Base-by-base conservation (phyloP, 2,888 invertebrate genomes). In the Acanthosoma haemorrhoidale region DNA sequence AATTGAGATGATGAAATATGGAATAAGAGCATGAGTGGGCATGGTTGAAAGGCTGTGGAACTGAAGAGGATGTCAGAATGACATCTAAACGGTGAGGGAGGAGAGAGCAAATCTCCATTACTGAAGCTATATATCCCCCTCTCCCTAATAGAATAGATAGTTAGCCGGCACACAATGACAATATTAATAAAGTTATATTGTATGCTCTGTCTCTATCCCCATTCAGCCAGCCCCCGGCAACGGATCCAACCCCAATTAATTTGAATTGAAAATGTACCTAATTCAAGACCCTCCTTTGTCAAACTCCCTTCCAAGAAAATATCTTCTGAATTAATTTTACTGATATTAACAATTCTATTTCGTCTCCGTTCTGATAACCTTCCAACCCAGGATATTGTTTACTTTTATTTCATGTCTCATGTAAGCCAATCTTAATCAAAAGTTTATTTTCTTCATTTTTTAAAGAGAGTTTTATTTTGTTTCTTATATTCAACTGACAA, bases 111-210 rank as follows among this genome's bases (percentile, higher is more conserved):
- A 61, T 29, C 60, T 61, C 60, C 34, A 63, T 63, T 63, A 63
- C 63, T 38, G 43, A 43, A 63, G 38, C 63, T 39, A 63, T 63
- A 32, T 36, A 63, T 63, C 63, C 63, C 38, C 13, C 38, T 25
- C 63, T 21, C 61, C 39, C n/a, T n/a, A n/a, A n/a, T n/a, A n/a
- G n/a, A 63, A 63, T 63, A 39, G 63, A 63, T 63, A 63, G 63
- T 63, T 63, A 63, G 63, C 5, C 63, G 16, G 21, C 25, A 39
- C 39, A 72, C 72, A 72, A 72, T 72, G 70, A 57, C 71, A 71
- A 71, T 72, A 72, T 72, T 72, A 72, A 72, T 72, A 72, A 72
- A 72, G 72, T 72, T 72, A 72, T 69, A 68, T 70, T 72, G 70
- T 72, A 70, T 67, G 63, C 72, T 68, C 67, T 63, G 70, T 63